These are phyloP conservation scores for Mechanitis mazaeus DNA, from an alignment of 2,888 invertebrate genomes.

Conservation along the genomic window DNA sequence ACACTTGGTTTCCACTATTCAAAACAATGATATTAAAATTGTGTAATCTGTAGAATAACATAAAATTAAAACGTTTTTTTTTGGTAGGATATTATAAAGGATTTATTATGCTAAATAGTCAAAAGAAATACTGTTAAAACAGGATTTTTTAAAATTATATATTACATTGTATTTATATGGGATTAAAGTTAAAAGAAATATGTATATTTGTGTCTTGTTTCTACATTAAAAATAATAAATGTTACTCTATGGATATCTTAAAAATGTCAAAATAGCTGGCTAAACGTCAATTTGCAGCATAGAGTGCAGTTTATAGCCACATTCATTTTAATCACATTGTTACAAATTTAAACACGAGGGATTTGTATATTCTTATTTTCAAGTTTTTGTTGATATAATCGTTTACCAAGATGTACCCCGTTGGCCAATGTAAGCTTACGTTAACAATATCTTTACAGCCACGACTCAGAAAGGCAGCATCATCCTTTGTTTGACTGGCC, in stretches of 20 bases:
- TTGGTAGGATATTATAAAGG: background rate
- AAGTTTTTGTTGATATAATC: constrained; percentile 50
- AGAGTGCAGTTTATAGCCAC: constrained; percentile 43
- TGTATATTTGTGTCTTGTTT: background rate
- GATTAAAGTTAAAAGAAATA: background rate
- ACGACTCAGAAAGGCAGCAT: constrained; percentile 42
- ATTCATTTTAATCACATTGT: constrained; percentile 52
- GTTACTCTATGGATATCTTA: constrained; percentile 22
- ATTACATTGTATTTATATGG: no score
- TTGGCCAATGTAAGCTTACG: constrained; percentile 67
- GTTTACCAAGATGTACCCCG: constrained; percentile 65
- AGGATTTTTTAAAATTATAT: no score
- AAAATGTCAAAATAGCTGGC: constrained; percentile 36
- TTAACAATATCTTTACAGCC: constrained; percentile 26
- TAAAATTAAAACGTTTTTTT: background rate
- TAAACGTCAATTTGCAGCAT: constrained; percentile 42
- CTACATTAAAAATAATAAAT: constrained; percentile 11
- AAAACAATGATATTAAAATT: background rate
- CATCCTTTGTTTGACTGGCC: constrained; percentile 69
- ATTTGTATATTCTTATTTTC: constrained; percentile 46
- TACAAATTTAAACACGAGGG: constrained; percentile 48
- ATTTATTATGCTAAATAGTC: constrained; percentile 3
- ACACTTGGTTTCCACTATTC: background rate
- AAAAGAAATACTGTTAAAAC: constrained; percentile 4
- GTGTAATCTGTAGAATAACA: background rate